Percentiles rank a stretch among this genome's conserved stretches.
These are phyloP conservation scores for Cecropterus lyciades DNA, from an alignment of 1,140 invertebrate species.

Conservation along the genomic window DNA sequence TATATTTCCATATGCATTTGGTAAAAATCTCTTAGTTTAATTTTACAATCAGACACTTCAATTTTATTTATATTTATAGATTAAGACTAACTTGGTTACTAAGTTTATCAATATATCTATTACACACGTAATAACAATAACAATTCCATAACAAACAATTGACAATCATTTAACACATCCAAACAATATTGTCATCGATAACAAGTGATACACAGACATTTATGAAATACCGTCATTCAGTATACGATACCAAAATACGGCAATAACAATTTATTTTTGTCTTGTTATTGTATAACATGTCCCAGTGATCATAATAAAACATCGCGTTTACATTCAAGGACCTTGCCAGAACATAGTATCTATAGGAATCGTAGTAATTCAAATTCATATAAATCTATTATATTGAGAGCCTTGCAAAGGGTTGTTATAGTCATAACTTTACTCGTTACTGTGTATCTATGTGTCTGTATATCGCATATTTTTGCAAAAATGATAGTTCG, in stretches of 20 bases:
- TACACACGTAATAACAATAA: not conserved
- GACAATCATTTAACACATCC: not conserved
- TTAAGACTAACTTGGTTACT: too few relatives aligned
- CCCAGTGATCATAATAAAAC: conserved; percentile 48
- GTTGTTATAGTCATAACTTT: too few relatives aligned
- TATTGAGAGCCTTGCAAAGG: not conserved
- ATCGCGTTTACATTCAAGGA: conserved; percentile 41
- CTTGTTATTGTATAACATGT: conserved; percentile 42
- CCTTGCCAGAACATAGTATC: conserved; percentile 28
- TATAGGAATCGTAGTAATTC: conserved; percentile 12
- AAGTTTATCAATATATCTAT: not conserved
- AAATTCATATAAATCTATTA: conserved; percentile 32
- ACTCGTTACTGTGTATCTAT: too few relatives aligned
- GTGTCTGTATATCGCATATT: too few relatives aligned
- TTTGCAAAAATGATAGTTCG: too few relatives aligned
- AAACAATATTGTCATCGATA: too few relatives aligned
- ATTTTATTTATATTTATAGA: too few relatives aligned
- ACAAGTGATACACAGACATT: not conserved
- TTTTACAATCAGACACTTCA: too few relatives aligned
- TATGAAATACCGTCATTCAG: not conserved
- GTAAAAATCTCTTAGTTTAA: too few relatives aligned
- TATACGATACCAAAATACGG: conserved; percentile 1
- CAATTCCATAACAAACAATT: not conserved
- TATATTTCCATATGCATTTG: too few relatives aligned
- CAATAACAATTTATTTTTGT: conserved; percentile 37